phyloP scores from a whole-genome alignment of 1,140 invertebrate genomes.

The Ptiloglossa arizonensis region DNA sequence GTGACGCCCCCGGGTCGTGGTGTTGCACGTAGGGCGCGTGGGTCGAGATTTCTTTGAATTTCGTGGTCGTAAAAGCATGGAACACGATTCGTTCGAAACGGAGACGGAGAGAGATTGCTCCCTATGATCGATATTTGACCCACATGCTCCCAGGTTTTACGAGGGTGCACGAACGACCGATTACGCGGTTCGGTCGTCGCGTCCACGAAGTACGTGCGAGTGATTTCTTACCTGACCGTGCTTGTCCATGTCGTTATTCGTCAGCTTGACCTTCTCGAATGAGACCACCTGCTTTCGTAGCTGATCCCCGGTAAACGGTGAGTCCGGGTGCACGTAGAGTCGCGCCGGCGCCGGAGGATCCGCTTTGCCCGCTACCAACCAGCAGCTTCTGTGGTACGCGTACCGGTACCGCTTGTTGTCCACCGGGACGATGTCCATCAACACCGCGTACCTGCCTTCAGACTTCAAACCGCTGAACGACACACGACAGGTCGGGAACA shows the following conservation, averaged over 20 bases:
- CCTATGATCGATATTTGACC: conserved; percentile 39
- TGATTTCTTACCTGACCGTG: conserved; percentile 94
- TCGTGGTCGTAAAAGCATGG: conserved; percentile 22
- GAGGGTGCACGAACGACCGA: conserved; percentile 21
- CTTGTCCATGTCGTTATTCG: conserved; percentile 99
- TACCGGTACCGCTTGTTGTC: conserved; percentile 99
- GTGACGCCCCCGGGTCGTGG: no score
- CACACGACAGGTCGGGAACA: conserved; percentile 98
- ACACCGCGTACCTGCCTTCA: conserved; percentile 91
- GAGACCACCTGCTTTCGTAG: conserved; percentile 98
- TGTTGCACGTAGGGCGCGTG: not conserved
- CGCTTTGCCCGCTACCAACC: conserved; percentile 98
- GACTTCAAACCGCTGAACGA: conserved; percentile 92
- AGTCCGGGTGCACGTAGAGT: conserved; percentile 98
- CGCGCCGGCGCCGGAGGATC: conserved; percentile 96
- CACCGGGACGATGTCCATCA: conserved; percentile 97
- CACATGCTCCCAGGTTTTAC: not conserved
- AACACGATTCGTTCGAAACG: not conserved
- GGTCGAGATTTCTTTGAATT: conserved; percentile 1
- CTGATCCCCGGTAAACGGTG: conserved; percentile 97
- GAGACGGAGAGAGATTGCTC: not conserved
- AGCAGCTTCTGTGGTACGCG: conserved; percentile 98
- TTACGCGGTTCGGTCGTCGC: not conserved
- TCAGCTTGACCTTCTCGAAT: conserved; percentile 99
- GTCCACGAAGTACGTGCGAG: not conserved